Conservation (phyloP, 2,797 vertebrate genomes). For the Micrastur ruficollis region DNA sequence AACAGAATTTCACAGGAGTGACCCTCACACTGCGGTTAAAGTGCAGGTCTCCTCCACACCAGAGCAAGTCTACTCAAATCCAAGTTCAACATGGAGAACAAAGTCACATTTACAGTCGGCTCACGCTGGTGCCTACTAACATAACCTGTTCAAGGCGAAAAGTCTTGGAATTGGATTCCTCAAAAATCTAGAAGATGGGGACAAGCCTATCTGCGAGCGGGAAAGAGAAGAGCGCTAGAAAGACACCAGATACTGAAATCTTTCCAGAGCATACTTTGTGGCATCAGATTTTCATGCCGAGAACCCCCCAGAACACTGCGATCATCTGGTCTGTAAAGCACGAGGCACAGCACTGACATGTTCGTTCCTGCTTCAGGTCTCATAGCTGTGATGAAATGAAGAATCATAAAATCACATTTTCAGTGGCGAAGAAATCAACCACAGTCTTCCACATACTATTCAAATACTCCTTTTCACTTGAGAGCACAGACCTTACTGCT, state of each 20-base stretch:
- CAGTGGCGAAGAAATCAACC: background rate
- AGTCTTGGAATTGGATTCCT: background rate
- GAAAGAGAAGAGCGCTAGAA: background rate
- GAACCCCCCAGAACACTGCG: background rate
- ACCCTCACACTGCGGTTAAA: too few species aligned
- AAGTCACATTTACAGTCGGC: background rate
- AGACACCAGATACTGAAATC: background rate
- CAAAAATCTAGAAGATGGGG: background rate
- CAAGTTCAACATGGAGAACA: background rate
- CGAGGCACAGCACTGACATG: accelerated
- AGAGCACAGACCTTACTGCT: too few species aligned
- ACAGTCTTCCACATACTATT: background rate
- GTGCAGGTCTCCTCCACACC: too few species aligned
- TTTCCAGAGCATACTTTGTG: too few species aligned
- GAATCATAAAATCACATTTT: background rate
- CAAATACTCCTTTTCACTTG: too few species aligned
- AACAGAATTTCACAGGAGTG: too few species aligned
- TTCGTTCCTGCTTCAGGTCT: background rate
- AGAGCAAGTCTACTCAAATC: background rate
- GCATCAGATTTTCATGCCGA: background rate
- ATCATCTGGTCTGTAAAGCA: background rate
- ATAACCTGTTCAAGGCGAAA: background rate
- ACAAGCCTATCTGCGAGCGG: background rate
- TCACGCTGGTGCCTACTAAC: background rate
- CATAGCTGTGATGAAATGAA: background rate